Percentiles rank a stretch among this genome's conserved stretches.
These are phyloP conservation scores for Cataglyphis hispanica DNA, from an alignment of 1,140 invertebrate genomes.

Conservation along the genomic window DNA sequence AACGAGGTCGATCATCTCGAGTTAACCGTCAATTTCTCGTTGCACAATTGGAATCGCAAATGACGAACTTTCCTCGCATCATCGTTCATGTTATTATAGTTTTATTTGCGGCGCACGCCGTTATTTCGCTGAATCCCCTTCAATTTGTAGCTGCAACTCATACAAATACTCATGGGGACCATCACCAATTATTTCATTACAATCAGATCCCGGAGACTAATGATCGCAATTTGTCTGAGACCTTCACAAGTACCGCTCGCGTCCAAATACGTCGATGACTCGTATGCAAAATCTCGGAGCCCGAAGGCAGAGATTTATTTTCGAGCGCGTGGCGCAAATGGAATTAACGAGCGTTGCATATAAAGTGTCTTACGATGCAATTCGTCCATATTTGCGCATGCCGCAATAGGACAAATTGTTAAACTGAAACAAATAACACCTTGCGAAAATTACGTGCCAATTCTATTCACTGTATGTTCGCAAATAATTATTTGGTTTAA, in stretches of 20 bases:
- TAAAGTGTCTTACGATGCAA: neutral
- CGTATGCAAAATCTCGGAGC: constrained; percentile 56
- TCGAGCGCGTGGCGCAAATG: constrained; percentile 58
- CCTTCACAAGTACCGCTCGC: constrained; percentile 40
- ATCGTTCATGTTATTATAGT: constrained; percentile 36
- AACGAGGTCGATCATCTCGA: constrained; percentile 47
- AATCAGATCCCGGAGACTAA: constrained; percentile 66
- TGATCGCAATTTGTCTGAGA: constrained; percentile 70
- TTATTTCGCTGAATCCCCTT: constrained; percentile 49
- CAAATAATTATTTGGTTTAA: neutral
- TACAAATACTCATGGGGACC: constrained; percentile 17
- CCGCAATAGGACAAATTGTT: neutral
- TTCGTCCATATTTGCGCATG: neutral
- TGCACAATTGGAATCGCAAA: constrained; percentile 66
- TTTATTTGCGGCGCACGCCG: constrained; percentile 34
- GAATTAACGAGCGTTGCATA: constrained; percentile 68
- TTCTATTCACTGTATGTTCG: neutral
- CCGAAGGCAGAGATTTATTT: constrained; percentile 60
- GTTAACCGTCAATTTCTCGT: constrained; percentile 51
- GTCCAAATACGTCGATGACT: constrained; percentile 44
- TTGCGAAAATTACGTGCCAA: neutral
- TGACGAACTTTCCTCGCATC: constrained; percentile 41
- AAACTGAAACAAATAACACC: neutral
- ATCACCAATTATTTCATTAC: constrained; percentile 73
- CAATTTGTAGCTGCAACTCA: constrained; percentile 62